phyloP scores from a whole-genome alignment of 2,113 vertebrate species.

The Murina feae region DNA sequence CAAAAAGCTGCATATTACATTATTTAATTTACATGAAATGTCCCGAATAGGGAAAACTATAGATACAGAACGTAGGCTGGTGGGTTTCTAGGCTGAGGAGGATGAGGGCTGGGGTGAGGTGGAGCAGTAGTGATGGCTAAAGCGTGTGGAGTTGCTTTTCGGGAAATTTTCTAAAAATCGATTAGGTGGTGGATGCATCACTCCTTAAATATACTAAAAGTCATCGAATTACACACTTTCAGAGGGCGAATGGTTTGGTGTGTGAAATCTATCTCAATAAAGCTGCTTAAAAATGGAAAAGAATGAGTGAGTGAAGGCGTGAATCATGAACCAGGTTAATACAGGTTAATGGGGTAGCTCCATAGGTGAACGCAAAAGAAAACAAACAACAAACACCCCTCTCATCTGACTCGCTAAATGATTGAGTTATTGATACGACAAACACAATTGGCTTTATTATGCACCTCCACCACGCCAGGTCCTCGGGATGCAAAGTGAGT shows the following conservation, averaged over 20 bases:
- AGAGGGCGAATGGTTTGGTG: not conserved
- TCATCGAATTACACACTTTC: not conserved
- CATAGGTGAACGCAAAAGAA: not conserved
- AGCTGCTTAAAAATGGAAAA: not conserved
- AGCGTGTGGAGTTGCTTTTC: not conserved
- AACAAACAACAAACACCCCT: not conserved
- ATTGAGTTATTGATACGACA: not conserved
- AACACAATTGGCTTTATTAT: rapidly evolving
- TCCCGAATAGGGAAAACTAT: not conserved
- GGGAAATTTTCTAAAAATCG: not conserved
- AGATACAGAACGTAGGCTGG: not conserved
- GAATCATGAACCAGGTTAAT: not conserved
- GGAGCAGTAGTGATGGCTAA: not conserved
- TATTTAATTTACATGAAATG: not conserved
- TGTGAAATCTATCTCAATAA: not conserved
- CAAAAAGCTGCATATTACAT: not conserved
- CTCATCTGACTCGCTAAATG: not conserved
- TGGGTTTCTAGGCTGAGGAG: not conserved
- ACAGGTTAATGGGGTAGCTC: not conserved
- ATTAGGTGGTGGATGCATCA: not conserved
- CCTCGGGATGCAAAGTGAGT: not conserved
- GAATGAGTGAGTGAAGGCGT: not conserved
- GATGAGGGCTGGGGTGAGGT: not conserved
- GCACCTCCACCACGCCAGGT: not conserved
- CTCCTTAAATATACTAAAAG: not conserved